A percentile compares a stretch with the other conserved stretches of the same genome.
Evolutionary conservation across 2,888 invertebrate genomes (phyloP).

Genomic region (Acanthosepion esculentum): DNA sequence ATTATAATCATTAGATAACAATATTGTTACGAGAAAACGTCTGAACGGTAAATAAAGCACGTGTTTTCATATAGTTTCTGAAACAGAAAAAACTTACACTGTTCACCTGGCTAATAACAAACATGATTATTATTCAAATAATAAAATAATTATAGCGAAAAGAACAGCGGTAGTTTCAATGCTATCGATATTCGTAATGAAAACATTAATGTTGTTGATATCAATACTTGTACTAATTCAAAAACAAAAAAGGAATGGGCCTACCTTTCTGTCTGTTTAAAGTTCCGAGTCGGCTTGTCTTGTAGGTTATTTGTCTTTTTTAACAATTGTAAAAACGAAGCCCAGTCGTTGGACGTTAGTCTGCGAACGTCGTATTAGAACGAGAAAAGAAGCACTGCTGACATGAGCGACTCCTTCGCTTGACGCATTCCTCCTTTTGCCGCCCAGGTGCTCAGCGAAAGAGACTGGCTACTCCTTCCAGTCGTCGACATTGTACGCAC

Average conservation of each 20-base stretch:
- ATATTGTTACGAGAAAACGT: too few relatives aligned
- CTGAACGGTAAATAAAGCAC: too few relatives aligned
- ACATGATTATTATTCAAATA: too few relatives aligned
- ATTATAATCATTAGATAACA: too few relatives aligned
- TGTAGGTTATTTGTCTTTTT: background rate
- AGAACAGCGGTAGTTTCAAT: too few relatives aligned
- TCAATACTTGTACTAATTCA: too few relatives aligned
- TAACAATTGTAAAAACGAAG: background rate
- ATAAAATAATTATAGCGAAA: too few relatives aligned
- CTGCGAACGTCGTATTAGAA: background rate
- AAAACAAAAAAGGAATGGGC: background rate
- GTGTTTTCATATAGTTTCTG: too few relatives aligned
- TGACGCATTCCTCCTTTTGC: background rate
- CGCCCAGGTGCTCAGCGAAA: background rate
- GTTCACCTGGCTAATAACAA: too few relatives aligned
- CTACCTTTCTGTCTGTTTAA: background rate
- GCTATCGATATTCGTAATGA: too few relatives aligned
- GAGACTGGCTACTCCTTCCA: background rate
- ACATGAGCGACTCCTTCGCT: background rate
- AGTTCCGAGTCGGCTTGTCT: background rate
- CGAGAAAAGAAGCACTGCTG: background rate
- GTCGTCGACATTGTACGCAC: constrained; percentile 33
- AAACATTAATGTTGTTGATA: too few relatives aligned
- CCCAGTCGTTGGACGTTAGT: background rate
- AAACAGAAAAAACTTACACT: too few relatives aligned